Evolutionary conservation across 2,797 vertebrate genomes (phyloP).

Genomic region (Xerus rutilus): DNA sequence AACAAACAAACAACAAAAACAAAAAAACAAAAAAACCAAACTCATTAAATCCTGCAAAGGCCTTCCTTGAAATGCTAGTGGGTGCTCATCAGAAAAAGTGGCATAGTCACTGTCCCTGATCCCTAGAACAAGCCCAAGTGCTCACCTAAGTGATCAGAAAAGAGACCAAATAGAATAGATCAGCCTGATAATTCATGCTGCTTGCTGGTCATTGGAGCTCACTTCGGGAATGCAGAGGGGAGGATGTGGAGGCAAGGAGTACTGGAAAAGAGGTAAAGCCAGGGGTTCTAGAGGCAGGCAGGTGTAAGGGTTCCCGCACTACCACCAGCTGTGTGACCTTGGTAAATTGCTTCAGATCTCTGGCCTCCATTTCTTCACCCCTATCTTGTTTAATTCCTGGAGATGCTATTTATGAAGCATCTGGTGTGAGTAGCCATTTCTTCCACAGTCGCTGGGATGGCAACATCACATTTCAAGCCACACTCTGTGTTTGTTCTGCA

Average conservation of each 20-base stretch:
- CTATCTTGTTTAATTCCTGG: background rate
- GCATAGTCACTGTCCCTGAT: background rate
- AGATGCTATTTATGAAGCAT: background rate
- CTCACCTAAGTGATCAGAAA: background rate
- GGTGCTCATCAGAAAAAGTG: background rate
- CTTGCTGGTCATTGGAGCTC: background rate
- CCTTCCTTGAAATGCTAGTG: background rate
- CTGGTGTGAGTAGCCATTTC: background rate
- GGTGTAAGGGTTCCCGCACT: background rate
- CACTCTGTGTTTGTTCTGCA: background rate
- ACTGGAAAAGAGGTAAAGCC: background rate
- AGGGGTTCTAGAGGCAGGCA: background rate
- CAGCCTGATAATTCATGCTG: background rate
- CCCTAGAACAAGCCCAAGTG: background rate
- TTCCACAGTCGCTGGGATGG: background rate
- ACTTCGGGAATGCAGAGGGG: rapidly evolving
- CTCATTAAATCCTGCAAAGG: background rate
- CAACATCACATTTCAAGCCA: background rate
- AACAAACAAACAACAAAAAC: no score
- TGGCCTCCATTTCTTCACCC: background rate
- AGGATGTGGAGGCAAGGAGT: background rate
- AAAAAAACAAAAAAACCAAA: no score
- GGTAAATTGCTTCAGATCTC: background rate
- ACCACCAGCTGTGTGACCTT: background rate
- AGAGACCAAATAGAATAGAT: background rate